Evolutionary conservation across 2,888 invertebrate species (phyloP).

Genomic region (Apamea sordens): DNA sequence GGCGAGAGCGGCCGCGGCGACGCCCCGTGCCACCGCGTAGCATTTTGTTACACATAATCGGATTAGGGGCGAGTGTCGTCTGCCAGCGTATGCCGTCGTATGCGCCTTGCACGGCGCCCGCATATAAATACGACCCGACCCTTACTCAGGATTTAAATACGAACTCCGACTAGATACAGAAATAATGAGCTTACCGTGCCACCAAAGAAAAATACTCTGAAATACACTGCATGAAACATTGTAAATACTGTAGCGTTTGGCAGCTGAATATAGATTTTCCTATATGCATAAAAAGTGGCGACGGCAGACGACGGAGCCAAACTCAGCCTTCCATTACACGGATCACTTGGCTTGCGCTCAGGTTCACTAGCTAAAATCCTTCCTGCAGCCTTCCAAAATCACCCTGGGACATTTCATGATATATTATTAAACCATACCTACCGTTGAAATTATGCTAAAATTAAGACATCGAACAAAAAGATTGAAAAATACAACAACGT

Average conservation of each 20-base stretch:
- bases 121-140: slow-evolving; percentile 82
- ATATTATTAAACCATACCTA: slow-evolving; percentile 74
- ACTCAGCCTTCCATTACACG: slow-evolving; percentile 87
- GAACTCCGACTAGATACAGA: slow-evolving; percentile 59
- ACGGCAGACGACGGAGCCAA: slow-evolving; percentile 74
- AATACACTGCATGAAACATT: slow-evolving; percentile 53
- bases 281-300: slow-evolving; percentile 75
- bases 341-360: slow-evolving; percentile 83
- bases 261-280: slow-evolving; percentile 55
- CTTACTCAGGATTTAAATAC: slow-evolving; percentile 77
- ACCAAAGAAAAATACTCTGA: slow-evolving; percentile 62
- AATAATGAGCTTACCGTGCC: slow-evolving; percentile 69
- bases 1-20: slow-evolving; percentile 57
- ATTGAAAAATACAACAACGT: slow-evolving; percentile 57
- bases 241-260: slow-evolving; percentile 51
- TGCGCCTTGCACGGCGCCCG: slow-evolving; percentile 80
- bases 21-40: slow-evolving; percentile 79
- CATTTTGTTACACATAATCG: slow-evolving; percentile 89
- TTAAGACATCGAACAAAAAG: slow-evolving; percentile 58
- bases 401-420: slow-evolving; percentile 75
- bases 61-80: slow-evolving; percentile 85
- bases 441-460: slow-evolving; percentile 58
- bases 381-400: slow-evolving; percentile 79
- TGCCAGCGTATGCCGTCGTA: slow-evolving; percentile 79
- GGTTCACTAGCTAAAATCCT: slow-evolving; percentile 82